Conservation (phyloP, 1,140 invertebrate species). For the Spodoptera frugiperda region DNA sequence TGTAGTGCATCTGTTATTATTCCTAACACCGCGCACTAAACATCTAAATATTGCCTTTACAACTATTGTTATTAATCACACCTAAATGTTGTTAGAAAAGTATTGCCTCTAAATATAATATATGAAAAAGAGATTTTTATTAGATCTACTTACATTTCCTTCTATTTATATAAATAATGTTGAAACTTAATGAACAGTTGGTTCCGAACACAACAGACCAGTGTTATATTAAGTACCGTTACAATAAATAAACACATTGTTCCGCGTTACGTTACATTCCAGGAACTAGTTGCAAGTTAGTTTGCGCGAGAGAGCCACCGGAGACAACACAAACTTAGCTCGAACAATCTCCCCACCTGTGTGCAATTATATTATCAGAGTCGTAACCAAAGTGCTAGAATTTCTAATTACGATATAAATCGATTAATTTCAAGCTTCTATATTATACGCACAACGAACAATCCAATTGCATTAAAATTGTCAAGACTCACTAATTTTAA, state of each 20-base stretch:
- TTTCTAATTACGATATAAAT: slow-evolving; percentile 79
- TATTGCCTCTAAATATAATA: slow-evolving; percentile 82
- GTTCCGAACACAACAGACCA: slow-evolving; percentile 63
- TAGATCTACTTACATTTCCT: slow-evolving; percentile 75
- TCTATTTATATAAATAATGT: slow-evolving; percentile 79
- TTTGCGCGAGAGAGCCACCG: slow-evolving; percentile 73
- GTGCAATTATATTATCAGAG: slow-evolving; percentile 79
- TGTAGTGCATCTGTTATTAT: too few species aligned
- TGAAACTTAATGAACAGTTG: slow-evolving; percentile 68
- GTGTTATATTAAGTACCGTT: slow-evolving; percentile 77
- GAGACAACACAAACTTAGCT: slow-evolving; percentile 68
- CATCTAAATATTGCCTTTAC: slow-evolving; percentile 78
- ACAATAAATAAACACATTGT: slow-evolving; percentile 64
- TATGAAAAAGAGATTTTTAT: slow-evolving; percentile 75
- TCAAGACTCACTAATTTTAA: slow-evolving; percentile 59
- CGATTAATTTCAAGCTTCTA: slow-evolving; percentile 81
- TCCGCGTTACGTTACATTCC: slow-evolving; percentile 47
- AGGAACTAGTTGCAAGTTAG: slow-evolving; percentile 65
- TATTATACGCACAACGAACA: slow-evolving; percentile 72
- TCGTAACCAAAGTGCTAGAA: slow-evolving; percentile 76
- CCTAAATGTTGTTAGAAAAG: slow-evolving; percentile 82
- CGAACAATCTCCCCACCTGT: slow-evolving; percentile 63
- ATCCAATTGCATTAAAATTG: slow-evolving; percentile 70
- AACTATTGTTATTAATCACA: slow-evolving; percentile 80
- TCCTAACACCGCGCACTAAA: too few species aligned